These are phyloP conservation scores for Salvelinus alpinus DNA, from an alignment of 2,113 vertebrate species.

Conservation along the genomic window DNA sequence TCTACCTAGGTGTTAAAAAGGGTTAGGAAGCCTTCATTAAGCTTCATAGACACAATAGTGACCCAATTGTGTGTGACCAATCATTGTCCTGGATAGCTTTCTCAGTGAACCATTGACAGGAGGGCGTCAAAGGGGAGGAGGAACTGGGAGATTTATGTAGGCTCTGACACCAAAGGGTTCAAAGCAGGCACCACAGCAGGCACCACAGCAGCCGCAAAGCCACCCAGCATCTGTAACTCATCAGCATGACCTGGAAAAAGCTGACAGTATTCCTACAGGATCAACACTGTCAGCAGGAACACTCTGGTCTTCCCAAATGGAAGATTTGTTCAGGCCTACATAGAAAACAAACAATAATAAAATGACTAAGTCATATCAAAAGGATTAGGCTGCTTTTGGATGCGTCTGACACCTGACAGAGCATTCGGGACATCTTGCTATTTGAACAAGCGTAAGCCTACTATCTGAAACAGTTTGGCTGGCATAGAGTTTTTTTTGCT, in stretches of 20 bases:
- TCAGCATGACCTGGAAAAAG: slow-evolving; percentile 45
- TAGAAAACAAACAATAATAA: neutral
- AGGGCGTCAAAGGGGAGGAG: slow-evolving; percentile 30
- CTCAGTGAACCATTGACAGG: slow-evolving; percentile 33
- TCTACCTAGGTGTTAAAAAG: no score
- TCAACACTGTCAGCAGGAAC: slow-evolving; percentile 19
- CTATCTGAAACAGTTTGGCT: no score
- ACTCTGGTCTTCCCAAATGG: neutral
- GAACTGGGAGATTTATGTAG: slow-evolving; percentile 45
- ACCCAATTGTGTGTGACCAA: slow-evolving; percentile 12
- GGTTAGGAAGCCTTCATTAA: no score
- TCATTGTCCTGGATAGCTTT: slow-evolving; percentile 14
- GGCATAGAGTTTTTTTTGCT: neutral
- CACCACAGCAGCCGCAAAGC: slow-evolving; percentile 47
- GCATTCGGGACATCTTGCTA: neutral
- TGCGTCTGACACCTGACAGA: no score
- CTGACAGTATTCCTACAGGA: slow-evolving; percentile 26
- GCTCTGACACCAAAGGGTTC: slow-evolving; percentile 31
- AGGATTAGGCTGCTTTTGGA: neutral
- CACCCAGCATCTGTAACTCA: slow-evolving; percentile 59
- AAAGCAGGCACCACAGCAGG: slow-evolving; percentile 54
- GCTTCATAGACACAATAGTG: neutral
- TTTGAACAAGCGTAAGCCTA: neutral
- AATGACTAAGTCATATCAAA: neutral
- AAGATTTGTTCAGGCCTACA: neutral